Conservation (phyloP, 2,888 invertebrate genomes). For the Scelioninae gen. 1 region DNA sequence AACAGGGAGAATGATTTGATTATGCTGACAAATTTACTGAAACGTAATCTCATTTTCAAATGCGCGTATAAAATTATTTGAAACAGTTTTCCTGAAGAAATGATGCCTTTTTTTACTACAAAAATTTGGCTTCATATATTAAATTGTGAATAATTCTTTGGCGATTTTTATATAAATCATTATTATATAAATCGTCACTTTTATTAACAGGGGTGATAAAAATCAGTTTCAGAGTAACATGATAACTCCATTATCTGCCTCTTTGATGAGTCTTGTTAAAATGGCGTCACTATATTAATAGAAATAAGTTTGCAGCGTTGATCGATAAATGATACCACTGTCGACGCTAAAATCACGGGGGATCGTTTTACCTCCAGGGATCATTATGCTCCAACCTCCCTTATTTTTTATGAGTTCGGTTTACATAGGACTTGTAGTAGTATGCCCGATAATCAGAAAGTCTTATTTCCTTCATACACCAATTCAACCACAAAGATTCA, state of each 20-base stretch:
- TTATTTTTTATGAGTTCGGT: conserved; percentile 12
- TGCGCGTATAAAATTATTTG: no score
- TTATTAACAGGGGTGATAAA: background rate
- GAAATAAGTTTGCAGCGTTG: conserved; percentile 18
- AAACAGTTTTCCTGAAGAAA: no score
- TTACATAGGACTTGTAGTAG: background rate
- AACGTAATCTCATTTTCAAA: no score
- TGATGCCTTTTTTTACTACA: no score
- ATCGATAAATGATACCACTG: conserved; percentile 38
- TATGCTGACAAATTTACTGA: background rate
- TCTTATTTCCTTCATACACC: background rate
- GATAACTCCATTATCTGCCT: conserved; percentile 15
- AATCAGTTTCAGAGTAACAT: background rate
- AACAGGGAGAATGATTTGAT: background rate
- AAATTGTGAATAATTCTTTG: background rate
- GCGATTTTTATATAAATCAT: background rate
- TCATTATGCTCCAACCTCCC: conserved; percentile 16
- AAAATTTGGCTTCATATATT: no score
- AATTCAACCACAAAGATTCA: background rate
- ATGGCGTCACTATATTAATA: conserved; percentile 15
- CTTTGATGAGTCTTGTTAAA: conserved; percentile 20
- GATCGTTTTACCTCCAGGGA: conserved; percentile 21
- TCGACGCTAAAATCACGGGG: conserved; percentile 33
- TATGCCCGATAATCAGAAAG: background rate
- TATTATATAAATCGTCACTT: background rate